These are phyloP conservation scores for Tokudaia tokunoshimensis DNA, from an alignment of 2,797 vertebrate species.

Conservation along the genomic window DNA sequence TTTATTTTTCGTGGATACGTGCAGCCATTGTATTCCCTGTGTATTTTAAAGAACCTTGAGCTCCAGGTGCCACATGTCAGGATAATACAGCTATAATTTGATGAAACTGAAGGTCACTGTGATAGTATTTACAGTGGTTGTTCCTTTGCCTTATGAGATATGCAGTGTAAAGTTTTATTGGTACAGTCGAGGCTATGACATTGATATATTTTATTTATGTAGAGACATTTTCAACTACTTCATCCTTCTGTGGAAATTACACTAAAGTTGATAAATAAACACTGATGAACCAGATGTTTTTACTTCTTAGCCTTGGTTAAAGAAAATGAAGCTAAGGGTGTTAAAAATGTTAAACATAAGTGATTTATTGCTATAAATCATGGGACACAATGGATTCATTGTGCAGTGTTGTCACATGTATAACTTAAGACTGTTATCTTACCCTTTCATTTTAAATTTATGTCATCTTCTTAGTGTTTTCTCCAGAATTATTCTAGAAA, in stretches of 20 bases:
- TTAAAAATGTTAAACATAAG: slow-evolving; percentile 59
- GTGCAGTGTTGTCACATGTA: neutral
- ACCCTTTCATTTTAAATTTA: slow-evolving; percentile 64
- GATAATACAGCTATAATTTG: slow-evolving; percentile 72
- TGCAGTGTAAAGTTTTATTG: slow-evolving; percentile 28
- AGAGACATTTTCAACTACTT: slow-evolving; percentile 66
- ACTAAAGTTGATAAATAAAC: slow-evolving; percentile 56
- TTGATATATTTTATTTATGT: slow-evolving; percentile 59
- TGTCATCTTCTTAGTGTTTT: slow-evolving; percentile 35
- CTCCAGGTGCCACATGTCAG: slow-evolving; percentile 64
- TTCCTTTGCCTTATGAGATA: slow-evolving; percentile 59
- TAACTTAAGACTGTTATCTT: slow-evolving; percentile 26
- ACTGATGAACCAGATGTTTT: neutral
- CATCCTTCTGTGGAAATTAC: slow-evolving; percentile 48
- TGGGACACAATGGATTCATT: slow-evolving; percentile 21
- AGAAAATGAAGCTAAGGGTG: slow-evolving; percentile 67
- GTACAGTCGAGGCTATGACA: slow-evolving; percentile 50
- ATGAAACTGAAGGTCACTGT: slow-evolving; percentile 70
- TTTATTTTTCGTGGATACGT: neutral
- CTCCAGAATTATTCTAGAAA: slow-evolving; percentile 23
- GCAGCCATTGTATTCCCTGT: slow-evolving; percentile 67
- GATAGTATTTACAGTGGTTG: slow-evolving; percentile 23
- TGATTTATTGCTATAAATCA: slow-evolving; percentile 13
- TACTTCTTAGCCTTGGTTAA: slow-evolving; percentile 52
- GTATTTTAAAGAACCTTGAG: slow-evolving; percentile 68